Percentiles rank a stretch among this genome's conserved stretches.
Conservation (phyloP, 2,888 invertebrate species). For the Aleiodes alternator region DNA sequence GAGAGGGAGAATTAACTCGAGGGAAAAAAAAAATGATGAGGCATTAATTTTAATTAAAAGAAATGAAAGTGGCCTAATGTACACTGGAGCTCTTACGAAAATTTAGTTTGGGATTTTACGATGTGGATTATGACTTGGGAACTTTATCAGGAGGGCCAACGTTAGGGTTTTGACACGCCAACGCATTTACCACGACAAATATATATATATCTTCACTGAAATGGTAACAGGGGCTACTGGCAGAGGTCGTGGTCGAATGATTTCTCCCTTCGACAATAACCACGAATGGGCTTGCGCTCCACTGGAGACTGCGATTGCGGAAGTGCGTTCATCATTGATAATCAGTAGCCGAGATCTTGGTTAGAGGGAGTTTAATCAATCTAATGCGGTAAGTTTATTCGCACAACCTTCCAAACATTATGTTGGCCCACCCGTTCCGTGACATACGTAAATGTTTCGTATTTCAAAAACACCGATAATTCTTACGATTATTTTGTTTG, state of each 20-base stretch:
- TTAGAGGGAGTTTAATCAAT: conserved; percentile 44
- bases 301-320: conserved; percentile 44
- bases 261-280: conserved; percentile 49
- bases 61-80: conserved; percentile 42
- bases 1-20: neutral
- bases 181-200: conserved; percentile 21
- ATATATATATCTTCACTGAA: neutral
- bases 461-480: neutral
- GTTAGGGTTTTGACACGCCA: conserved; percentile 40
- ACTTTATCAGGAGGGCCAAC: conserved; percentile 41
- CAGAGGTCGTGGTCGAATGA: conserved; percentile 43
- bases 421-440: neutral
- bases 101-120: conserved; percentile 42
- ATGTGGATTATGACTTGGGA: conserved; percentile 41
- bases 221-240: conserved; percentile 10
- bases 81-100: conserved; percentile 32
- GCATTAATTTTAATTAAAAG: conserved; percentile 46
- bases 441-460: neutral
- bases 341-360: conserved; percentile 44
- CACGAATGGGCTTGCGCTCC: conserved; percentile 41
- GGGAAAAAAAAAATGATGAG: conserved; percentile 29
- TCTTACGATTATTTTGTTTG: conserved; percentile 29
- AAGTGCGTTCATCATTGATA: conserved; percentile 48
- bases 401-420: conserved; percentile 13
- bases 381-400: conserved; percentile 30